Evolutionary conservation across 2,797 vertebrate genomes (phyloP).

Genomic region (Perodicticus potto): DNA sequence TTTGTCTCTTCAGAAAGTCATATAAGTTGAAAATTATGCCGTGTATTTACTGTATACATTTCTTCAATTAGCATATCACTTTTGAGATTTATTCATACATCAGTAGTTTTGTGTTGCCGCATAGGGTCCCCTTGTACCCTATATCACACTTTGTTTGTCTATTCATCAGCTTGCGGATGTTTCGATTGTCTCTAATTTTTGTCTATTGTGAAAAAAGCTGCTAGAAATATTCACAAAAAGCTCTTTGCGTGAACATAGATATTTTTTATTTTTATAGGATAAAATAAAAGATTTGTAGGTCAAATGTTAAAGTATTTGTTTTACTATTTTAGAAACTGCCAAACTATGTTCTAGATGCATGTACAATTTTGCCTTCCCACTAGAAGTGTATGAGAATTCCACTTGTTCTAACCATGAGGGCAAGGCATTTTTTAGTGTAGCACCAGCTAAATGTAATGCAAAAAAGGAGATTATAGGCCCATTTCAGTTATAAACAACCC

Average conservation of each 20-base stretch:
- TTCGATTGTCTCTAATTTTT: not conserved
- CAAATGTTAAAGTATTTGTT: not conserved
- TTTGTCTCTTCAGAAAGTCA: not conserved
- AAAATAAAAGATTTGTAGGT: not conserved
- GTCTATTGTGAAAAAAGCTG: not conserved
- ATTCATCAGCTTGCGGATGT: not conserved
- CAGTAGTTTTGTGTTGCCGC: not conserved
- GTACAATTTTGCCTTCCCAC: not conserved
- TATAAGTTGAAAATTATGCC: fast-evolving
- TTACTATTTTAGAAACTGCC: not conserved
- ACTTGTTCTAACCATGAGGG: not conserved
- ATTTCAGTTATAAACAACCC: not conserved
- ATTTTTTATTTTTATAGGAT: not conserved
- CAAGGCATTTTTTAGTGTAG: not conserved
- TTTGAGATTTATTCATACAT: not conserved
- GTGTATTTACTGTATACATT: no score
- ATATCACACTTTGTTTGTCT: not conserved
- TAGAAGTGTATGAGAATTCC: not conserved
- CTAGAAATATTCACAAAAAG: not conserved
- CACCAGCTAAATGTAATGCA: not conserved
- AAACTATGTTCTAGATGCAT: not conserved
- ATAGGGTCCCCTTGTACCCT: not conserved
- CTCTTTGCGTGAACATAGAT: not conserved
- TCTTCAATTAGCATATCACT: fast-evolving
- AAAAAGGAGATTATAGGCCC: not conserved